A percentile compares a stretch with the other conserved stretches of the same genome.
Evolutionary conservation across 2,797 vertebrate species (phyloP).

Genomic region (Novumbra hubbsi): DNA sequence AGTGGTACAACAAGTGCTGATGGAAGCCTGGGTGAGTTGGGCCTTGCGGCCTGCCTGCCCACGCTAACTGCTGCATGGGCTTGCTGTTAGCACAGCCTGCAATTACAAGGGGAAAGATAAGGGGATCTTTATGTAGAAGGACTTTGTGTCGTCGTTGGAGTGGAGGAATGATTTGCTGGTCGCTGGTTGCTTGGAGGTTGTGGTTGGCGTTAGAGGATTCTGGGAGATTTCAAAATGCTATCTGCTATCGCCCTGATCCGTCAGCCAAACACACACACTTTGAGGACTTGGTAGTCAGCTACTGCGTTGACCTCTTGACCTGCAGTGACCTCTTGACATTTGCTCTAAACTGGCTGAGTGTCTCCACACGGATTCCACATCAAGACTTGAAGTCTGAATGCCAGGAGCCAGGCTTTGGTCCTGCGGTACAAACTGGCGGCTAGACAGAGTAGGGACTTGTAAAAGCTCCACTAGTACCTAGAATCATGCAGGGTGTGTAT

Average conservation of each 20-base stretch:
- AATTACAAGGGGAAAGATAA: conserved; percentile 71
- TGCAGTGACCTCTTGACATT: conserved; percentile 48
- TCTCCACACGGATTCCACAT: conserved; percentile 22
- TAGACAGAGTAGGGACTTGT: neutral
- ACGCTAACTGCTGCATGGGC: conserved; percentile 1
- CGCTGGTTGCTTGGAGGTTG: conserved; percentile 18
- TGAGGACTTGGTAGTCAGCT: neutral
- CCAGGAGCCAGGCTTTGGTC: conserved; percentile 24
- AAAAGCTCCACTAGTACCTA: neutral
- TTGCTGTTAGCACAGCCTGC: conserved; percentile 55
- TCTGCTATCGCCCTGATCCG: neutral
- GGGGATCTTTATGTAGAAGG: conserved; percentile 58
- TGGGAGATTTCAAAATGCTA: neutral
- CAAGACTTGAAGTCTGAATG: conserved; percentile 27
- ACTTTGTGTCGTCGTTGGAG: conserved; percentile 56
- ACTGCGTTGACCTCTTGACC: no score
- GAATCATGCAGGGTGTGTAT: conserved; percentile 8
- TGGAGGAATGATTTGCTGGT: conserved; percentile 43
- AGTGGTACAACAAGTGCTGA: conserved; percentile 74
- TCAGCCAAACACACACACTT: neutral
- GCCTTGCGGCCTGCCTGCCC: conserved; percentile 23
- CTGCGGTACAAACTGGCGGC: neutral
- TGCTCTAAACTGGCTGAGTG: conserved; percentile 36
- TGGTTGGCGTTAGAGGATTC: neutral
- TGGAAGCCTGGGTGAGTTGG: conserved; percentile 47